Evolutionary conservation across 2,797 vertebrate species (phyloP).

Genomic region (Rhynchonycteris naso): DNA sequence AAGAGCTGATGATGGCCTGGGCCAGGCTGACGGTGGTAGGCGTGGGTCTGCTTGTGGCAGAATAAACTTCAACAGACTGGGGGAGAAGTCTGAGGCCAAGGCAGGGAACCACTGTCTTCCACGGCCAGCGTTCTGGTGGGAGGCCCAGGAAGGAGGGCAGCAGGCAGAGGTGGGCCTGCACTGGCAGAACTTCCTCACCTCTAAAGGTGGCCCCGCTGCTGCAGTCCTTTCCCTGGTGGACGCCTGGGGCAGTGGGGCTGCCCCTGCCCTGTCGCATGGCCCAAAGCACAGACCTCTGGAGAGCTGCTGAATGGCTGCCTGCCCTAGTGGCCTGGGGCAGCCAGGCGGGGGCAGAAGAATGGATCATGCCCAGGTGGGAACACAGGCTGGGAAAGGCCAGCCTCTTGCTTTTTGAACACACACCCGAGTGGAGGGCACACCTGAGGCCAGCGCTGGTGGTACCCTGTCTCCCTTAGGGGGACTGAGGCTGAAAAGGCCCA

Average conservation of each 20-base stretch:
- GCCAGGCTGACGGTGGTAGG: background rate
- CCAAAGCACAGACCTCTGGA: background rate
- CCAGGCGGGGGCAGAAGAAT: accelerated
- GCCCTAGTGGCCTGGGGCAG: background rate
- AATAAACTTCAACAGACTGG: background rate
- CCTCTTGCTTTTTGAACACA: background rate
- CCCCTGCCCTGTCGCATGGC: background rate
- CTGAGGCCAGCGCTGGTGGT: accelerated
- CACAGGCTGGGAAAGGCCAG: background rate
- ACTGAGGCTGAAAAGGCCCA: background rate
- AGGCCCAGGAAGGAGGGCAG: background rate
- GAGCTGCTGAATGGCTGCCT: background rate
- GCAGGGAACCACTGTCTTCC: background rate
- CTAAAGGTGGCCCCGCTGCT: background rate
- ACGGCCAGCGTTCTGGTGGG: accelerated
- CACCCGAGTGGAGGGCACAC: accelerated
- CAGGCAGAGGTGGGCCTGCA: background rate
- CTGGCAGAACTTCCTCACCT: background rate
- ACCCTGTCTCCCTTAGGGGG: background rate
- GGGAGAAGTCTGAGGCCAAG: background rate
- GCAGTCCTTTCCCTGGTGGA: background rate
- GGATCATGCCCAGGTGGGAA: background rate
- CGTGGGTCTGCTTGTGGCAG: background rate
- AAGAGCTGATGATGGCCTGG: background rate
- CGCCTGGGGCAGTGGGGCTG: background rate